Evolutionary conservation across 2,888 invertebrate species (phyloP).

Genomic region (Polydesmus complanatus): DNA sequence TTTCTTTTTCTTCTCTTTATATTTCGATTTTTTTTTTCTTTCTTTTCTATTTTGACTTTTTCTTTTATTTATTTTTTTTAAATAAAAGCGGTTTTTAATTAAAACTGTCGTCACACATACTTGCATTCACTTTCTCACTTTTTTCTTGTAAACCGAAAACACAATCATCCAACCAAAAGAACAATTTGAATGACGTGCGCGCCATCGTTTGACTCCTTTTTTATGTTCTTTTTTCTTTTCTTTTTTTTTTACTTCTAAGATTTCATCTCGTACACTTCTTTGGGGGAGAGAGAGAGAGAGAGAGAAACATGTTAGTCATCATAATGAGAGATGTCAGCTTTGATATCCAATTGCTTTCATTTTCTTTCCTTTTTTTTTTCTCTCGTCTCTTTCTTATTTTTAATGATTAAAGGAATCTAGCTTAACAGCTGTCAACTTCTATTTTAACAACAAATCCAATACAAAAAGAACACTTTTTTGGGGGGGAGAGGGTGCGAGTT

Average conservation of each 20-base stretch:
- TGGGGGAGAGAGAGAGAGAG: not conserved
- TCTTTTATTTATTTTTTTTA: not conserved
- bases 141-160: no score
- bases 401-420: no score
- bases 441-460: no score
- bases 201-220: not conserved
- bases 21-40: not conserved
- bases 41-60: not conserved
- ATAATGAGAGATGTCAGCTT: no score
- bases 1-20: not conserved
- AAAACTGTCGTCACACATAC: no score
- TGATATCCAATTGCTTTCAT: no score
- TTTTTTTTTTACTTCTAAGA: not conserved
- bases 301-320: not conserved
- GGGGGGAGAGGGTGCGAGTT: not conserved
- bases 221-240: not conserved
- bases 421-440: not conserved
- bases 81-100: not conserved
- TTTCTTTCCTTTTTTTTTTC: no score
- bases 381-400: no score
- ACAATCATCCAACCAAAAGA: no score
- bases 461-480: no score
- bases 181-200: not conserved
- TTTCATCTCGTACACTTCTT: not conserved
- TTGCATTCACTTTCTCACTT: not conserved